Conservation (phyloP, 2,797 vertebrate genomes). For the Phataginus tricuspis region DNA sequence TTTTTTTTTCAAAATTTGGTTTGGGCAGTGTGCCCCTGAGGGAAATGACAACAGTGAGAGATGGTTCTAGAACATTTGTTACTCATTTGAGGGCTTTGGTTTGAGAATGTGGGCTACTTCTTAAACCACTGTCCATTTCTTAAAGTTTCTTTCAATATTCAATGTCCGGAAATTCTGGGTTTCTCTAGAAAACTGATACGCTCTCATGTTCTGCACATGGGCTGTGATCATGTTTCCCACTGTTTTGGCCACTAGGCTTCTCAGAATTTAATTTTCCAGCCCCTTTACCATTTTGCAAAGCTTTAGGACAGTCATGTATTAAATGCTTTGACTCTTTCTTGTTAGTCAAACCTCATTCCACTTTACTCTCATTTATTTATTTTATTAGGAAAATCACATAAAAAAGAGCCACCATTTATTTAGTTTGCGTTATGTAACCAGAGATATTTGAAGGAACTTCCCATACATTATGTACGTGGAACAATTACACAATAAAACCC, state of each 20-base stretch:
- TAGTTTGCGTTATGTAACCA: background rate
- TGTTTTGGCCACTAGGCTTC: background rate
- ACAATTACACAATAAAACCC: background rate
- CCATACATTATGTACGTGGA: background rate
- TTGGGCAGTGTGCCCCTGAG: slow-evolving; percentile 2
- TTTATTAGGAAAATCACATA: background rate
- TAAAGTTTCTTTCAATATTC: background rate
- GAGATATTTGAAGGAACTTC: background rate
- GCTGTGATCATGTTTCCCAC: background rate
- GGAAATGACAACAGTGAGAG: slow-evolving; percentile 12
- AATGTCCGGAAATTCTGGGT: slow-evolving; percentile 5
- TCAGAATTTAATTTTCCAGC: background rate
- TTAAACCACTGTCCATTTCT: background rate
- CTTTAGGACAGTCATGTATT: background rate
- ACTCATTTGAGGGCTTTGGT: slow-evolving; percentile 47
- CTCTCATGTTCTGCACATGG: background rate
- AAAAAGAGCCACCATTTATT: background rate
- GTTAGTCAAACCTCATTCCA: background rate
- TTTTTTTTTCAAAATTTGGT: background rate
- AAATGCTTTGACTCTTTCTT: background rate
- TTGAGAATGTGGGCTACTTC: slow-evolving; percentile 38
- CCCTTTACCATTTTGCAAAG: background rate
- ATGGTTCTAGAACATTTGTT: slow-evolving; percentile 46
- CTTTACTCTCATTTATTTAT: background rate
- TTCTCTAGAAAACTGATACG: background rate